Conservation (phyloP, 2,113 vertebrate species). For the Hyperopisus bebe region DNA sequence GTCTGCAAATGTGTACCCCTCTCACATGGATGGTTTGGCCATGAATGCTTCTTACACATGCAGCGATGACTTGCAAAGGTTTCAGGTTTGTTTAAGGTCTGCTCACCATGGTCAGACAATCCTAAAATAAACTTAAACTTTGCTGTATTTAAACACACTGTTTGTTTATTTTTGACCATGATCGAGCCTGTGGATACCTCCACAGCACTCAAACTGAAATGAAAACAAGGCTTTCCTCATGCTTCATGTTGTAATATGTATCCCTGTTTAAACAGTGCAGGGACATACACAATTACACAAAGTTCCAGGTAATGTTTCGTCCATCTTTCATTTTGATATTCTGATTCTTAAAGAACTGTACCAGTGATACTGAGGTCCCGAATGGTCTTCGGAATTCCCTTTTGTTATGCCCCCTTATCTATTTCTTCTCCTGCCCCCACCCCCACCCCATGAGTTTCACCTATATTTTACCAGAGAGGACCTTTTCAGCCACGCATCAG, state of each 20-base stretch:
- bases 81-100: background rate
- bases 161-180: background rate
- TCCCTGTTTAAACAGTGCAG: background rate
- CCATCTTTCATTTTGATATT: background rate
- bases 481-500: background rate
- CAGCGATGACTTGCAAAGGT: background rate
- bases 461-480: background rate
- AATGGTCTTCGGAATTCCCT: background rate
- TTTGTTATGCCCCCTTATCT: background rate
- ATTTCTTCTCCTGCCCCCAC: background rate
- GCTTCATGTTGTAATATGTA: background rate
- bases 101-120: background rate
- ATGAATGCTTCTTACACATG: background rate
- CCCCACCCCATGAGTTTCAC: background rate
- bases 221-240: background rate
- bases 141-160: background rate
- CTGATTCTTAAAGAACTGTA: background rate
- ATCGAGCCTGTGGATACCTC: background rate
- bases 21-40: background rate
- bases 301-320: background rate
- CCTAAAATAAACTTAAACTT: background rate
- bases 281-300: background rate
- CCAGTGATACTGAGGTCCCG: background rate
- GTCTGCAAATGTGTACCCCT: background rate
- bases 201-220: background rate